Conservation (phyloP, 2,113 vertebrate genomes). For the Pseudorectes ferrugineus region DNA sequence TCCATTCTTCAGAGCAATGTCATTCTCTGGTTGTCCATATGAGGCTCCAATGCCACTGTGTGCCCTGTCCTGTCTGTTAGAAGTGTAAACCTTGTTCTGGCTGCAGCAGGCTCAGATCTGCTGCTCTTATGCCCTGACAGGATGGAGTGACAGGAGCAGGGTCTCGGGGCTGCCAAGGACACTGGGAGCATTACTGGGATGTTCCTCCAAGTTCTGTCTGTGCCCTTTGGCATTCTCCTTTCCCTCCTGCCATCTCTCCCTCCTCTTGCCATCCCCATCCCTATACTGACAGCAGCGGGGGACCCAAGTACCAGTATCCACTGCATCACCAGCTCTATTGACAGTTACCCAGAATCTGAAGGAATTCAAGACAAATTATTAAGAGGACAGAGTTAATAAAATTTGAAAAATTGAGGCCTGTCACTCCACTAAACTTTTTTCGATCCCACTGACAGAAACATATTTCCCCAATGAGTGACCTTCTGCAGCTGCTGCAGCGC, state of each 20-base stretch:
- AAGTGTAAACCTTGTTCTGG: not conserved
- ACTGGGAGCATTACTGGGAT: not conserved
- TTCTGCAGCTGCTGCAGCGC: constrained; percentile 67
- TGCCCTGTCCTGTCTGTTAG: not conserved
- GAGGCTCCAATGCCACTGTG: not conserved
- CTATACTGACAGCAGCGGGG: not conserved
- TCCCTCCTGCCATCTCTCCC: not conserved
- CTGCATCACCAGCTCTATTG: constrained; percentile 30
- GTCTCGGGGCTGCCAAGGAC: not conserved
- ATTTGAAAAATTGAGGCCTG: constrained; percentile 83
- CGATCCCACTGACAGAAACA: constrained; percentile 78
- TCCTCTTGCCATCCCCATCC: not conserved
- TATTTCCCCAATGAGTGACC: constrained; percentile 87
- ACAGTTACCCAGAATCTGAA: constrained; percentile 70
- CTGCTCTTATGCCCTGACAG: not conserved
- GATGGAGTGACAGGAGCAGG: not conserved
- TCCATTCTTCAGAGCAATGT: not conserved
- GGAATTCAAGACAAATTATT: constrained; percentile 79
- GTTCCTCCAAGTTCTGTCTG: not conserved
- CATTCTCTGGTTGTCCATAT: fast-evolving
- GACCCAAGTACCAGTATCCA: not conserved
- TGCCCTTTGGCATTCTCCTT: not conserved
- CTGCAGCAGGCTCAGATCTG: not conserved
- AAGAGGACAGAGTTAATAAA: constrained; percentile 82
- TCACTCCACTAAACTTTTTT: constrained; percentile 80